Percentiles rank a stretch among this genome's conserved stretches.
These are phyloP conservation scores for Blennius ocellaris DNA, from an alignment of 2,113 vertebrate species.

Conservation along the genomic window DNA sequence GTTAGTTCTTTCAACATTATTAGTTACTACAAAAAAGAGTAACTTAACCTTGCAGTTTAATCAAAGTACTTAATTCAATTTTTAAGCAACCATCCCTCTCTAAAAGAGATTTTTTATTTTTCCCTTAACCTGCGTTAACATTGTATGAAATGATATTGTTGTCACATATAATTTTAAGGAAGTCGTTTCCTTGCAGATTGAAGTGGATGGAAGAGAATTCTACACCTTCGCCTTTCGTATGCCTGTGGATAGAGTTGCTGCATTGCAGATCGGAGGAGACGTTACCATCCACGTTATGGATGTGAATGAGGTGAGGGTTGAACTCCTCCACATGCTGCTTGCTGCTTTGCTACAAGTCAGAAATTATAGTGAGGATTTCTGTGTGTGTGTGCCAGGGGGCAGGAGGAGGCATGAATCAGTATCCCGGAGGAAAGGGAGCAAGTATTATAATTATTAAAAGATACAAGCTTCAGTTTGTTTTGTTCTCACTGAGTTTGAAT, in stretches of 20 bases:
- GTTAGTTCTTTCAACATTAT: too few relatives aligned
- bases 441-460: neutral
- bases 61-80: too few relatives aligned
- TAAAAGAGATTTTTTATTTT: too few relatives aligned
- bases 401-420: constrained; percentile 6
- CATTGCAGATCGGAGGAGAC: constrained; percentile 83
- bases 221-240: constrained; percentile 82
- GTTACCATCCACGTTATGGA: constrained; percentile 84
- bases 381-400: neutral
- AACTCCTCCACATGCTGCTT: neutral
- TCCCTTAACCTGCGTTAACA: too few relatives aligned
- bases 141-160: too few relatives aligned
- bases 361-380: neutral
- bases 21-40: too few relatives aligned
- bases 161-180: neutral
- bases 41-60: too few relatives aligned
- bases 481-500: neutral
- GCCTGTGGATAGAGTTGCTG: constrained; percentile 78
- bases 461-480: neutral
- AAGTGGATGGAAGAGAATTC: constrained; percentile 82
- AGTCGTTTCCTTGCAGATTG: constrained; percentile 70
- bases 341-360: neutral
- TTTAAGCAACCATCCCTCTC: too few relatives aligned
- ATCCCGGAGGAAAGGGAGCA: constrained; percentile 27
- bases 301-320: constrained; percentile 79